Evolutionary conservation across 2,113 vertebrate genomes (phyloP), one percentile per base, ranked within the genome.

Genomic region (Nibea coibor): DNA sequence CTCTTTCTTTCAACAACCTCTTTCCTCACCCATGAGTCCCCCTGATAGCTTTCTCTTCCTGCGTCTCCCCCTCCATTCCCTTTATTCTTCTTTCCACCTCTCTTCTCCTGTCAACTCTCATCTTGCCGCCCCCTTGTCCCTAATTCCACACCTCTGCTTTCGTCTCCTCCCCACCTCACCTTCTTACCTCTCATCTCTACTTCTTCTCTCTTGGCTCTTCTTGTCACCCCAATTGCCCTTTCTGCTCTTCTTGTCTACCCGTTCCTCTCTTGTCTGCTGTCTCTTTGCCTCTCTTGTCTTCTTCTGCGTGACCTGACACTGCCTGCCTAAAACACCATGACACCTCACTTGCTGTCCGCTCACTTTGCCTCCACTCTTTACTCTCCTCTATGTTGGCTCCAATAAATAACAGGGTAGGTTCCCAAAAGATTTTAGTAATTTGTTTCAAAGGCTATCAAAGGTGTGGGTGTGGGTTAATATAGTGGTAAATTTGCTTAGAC

Each of bases 71-170:
- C 50, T 70, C 48, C 24, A 39, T 80, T 68, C 62, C 74, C 78
- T 68, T 89, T 62, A 82, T 75, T 58, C 78, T 57, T 78, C 65
- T 57, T 85, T 88, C 82, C 83, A 81, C 90, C 76, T 72, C 68
- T 85, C 84, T 89, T 87, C 69, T 79, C 85, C 89, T 91, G 89
- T 92, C 89, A 92, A 59, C 76, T 89, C 84, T 83, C 83, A 90
- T 92, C 89, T 85, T 2, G 72, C 64, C 72, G 35, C 73, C 59
- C 24, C 45, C 70, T 71, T 17, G 65, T 89, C 75, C 64, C 59
- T 82, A 72, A 89, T 83, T 79, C 75, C 62, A 57, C 54, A 76
- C 45, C 83, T 81, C 75, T 68, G 65, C 48, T 63, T 87, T 85
- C 11, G 56, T 86, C 72, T 75, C 81, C 75, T 74, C 61, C 78